Conservation (phyloP, 1,140 invertebrate genomes). For the Brachionus paranguensis region DNA sequence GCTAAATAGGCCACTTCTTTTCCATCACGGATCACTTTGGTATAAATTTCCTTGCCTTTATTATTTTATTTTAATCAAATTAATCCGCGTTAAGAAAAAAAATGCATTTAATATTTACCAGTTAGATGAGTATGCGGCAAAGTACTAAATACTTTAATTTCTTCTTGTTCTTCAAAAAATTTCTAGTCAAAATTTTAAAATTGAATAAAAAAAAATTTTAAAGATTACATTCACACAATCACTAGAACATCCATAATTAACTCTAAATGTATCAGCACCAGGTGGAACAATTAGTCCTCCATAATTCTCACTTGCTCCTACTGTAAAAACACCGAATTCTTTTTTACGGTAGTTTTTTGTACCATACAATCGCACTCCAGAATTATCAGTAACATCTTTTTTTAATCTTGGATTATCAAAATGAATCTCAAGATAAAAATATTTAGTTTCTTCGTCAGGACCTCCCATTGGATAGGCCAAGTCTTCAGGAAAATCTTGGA, state of each 20-base stretch:
- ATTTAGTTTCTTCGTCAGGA: not conserved
- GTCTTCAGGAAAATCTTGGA: constrained; percentile 33
- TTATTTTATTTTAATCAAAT: not conserved
- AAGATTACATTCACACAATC: not conserved
- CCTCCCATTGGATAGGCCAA: constrained; percentile 20
- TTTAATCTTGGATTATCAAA: constrained; percentile 25
- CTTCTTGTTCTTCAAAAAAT: constrained; percentile 13
- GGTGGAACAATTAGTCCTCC: not conserved
- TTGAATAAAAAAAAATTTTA: not conserved
- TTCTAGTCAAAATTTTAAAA: not conserved
- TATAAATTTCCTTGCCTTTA: not conserved
- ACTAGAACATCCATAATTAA: not conserved
- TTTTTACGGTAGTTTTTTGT: constrained; percentile 23
- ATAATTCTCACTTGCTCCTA: not conserved
- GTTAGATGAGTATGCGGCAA: constrained; percentile 15
- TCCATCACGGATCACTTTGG: constrained; percentile 2
- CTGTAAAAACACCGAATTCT: constrained; percentile 22
- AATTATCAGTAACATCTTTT: not conserved
- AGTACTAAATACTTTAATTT: constrained; percentile 21
- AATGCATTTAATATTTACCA: not conserved
- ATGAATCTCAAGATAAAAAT: constrained; percentile 30
- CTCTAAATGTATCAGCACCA: constrained; percentile 1
- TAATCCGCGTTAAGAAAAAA: not conserved
- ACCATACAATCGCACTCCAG: constrained; percentile 1
- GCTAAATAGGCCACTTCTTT: constrained; percentile 18